Conservation (phyloP, 2,113 vertebrate species). For the Neolamprologus variostigma region DNA sequence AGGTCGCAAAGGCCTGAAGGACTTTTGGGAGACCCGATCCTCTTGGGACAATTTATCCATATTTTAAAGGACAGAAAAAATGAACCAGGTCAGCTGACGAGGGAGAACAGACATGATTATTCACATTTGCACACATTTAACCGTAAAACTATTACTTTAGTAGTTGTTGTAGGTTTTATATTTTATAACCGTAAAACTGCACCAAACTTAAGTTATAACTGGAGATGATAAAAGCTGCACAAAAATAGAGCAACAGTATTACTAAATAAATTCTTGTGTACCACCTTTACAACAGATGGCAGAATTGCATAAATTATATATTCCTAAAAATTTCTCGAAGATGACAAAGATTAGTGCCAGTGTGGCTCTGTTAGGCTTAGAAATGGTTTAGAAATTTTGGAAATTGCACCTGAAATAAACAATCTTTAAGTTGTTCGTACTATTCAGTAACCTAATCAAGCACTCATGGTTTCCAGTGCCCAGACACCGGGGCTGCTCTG, state of each 20-base stretch:
- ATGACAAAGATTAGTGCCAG: neutral
- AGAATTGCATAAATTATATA: neutral
- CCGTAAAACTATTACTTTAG: neutral
- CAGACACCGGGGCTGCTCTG: neutral
- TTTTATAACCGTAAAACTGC: neutral
- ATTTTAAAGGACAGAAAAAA: constrained; percentile 41
- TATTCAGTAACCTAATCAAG: neutral
- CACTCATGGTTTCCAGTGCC: neutral
- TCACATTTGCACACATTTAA: neutral
- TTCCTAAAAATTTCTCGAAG: neutral
- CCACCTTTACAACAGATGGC: neutral
- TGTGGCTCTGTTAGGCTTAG: neutral
- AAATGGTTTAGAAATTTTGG: neutral
- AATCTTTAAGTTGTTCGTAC: neutral
- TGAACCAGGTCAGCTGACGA: neutral
- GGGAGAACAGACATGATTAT: neutral
- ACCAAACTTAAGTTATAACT: neutral
- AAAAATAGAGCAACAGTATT: neutral
- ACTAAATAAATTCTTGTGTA: neutral
- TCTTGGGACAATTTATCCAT: constrained; percentile 84
- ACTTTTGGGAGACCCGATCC: constrained; percentile 81
- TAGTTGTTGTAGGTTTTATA: neutral
- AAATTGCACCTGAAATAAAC: neutral
- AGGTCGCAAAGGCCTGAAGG: constrained; percentile 83
- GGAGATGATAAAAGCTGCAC: neutral